Percentiles rank a stretch among this genome's conserved stretches.
These are phyloP conservation scores for Crotalus helleri DNA, from an alignment of 2,113 vertebrate species.

Conservation along the genomic window DNA sequence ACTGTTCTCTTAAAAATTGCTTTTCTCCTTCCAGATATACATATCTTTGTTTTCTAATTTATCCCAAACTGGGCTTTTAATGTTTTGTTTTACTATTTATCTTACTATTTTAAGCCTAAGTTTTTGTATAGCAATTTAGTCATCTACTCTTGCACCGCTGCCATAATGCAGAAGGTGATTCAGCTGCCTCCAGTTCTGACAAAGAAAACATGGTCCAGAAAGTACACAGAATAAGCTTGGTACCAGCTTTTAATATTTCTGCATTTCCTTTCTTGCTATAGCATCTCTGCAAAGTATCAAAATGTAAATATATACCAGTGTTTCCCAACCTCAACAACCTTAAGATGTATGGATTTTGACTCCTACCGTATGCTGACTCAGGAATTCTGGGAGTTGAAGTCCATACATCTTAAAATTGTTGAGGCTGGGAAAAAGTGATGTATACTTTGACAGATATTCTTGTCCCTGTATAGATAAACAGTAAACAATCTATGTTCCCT, in stretches of 20 bases:
- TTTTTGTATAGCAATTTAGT: not conserved
- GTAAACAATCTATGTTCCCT: not conserved
- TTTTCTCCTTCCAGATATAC: not conserved
- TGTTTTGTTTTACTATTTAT: not conserved
- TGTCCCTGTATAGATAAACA: conserved; percentile 1
- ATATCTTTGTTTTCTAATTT: not conserved
- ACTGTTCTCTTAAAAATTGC: not conserved
- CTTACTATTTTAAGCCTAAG: not conserved
- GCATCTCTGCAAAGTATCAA: not conserved
- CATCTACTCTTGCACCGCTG: not conserved
- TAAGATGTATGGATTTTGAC: not conserved
- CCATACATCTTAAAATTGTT: not conserved
- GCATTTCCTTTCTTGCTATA: not conserved
- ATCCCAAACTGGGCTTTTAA: not conserved
- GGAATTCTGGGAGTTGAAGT: not conserved
- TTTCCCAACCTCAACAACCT: not conserved
- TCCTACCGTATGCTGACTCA: not conserved
- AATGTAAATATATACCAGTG: conserved; percentile 20
- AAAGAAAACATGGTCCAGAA: not conserved
- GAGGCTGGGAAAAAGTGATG: not conserved
- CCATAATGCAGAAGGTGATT: not conserved
- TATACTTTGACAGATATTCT: conserved; percentile 15
- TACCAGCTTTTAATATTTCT: not conserved
- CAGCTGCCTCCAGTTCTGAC: not conserved
- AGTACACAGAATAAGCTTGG: not conserved